Base-by-base conservation (phyloP, 2,797 vertebrate genomes). In the Coilia nasus region DNA sequence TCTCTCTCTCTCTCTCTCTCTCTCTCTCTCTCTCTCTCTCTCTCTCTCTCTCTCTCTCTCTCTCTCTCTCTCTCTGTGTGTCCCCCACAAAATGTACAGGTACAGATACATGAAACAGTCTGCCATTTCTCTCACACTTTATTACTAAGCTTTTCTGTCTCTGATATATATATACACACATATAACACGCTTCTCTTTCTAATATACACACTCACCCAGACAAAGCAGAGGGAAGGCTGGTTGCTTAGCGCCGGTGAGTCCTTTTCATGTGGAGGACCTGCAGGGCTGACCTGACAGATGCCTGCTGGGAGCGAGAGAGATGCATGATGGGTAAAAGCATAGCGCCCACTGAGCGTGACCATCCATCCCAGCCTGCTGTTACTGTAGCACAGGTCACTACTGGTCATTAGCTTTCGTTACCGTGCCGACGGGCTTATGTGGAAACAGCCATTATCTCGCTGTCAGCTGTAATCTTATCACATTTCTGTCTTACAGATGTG, bases 381-480 rank as follows among this genome's bases (percentile, higher is more conserved):
- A 78, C n/a, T n/a, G 35, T 2, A 2, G 2, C 35, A 17, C 17
- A 0, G 31, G 31, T 10, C 71, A 78, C 41, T 78, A 78, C 35
- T 78, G 31, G 71, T 78, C 71, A 78, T 78, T 78, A 78, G 31
- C 71, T 35, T 28, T 21, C 35, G 71, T 41, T 78, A 44, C 71
- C 17, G 4, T 9, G 35, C 71, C 71, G 3, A 78, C 71, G 10
- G 35, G 19, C 31, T 25, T 44, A 19, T 21, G 41, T 6, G 6
- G 35, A 78, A 41, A 78, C 31, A 78, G 35, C 35, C 71, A 44
- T 78, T 15, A 78, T 78, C 35, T 78, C 2, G 6, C 17, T 35
- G 15, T 78, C 71, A 44, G 71, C 25, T 78, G 35, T 44, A 35
- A 78, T 78, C 31, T 78, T 78, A 41, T 6, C 35, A 21, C 35